phyloP scores from a whole-genome alignment of 2,113 vertebrate genomes.

The Dascyllus trimaculatus region DNA sequence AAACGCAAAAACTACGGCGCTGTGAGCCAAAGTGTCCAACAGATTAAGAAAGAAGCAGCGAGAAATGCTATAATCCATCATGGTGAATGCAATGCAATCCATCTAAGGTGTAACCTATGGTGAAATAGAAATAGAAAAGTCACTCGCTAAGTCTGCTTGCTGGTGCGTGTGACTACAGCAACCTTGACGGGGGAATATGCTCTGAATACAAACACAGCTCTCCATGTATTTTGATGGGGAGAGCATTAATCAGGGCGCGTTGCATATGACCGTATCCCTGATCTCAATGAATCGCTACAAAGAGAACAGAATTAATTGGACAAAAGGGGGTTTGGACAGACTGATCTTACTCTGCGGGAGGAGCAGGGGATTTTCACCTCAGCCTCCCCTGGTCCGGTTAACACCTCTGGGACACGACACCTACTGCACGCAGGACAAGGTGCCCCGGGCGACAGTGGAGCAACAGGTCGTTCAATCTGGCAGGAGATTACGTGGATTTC shows the following conservation, averaged over 20 bases:
- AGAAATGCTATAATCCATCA: slow-evolving; percentile 18
- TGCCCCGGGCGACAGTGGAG: background rate
- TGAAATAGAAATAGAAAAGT: slow-evolving; percentile 17
- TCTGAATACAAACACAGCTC: slow-evolving; percentile 17
- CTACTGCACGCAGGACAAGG: slow-evolving; percentile 4
- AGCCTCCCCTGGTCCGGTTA: slow-evolving; percentile 2
- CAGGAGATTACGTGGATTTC: slow-evolving; percentile 21
- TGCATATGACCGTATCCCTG: too few relatives aligned
- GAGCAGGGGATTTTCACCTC: slow-evolving; percentile 23
- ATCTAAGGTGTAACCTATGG: slow-evolving; percentile 15
- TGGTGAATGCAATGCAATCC: slow-evolving; percentile 15
- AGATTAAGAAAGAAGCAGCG: background rate
- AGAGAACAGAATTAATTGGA: background rate
- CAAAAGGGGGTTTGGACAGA: background rate
- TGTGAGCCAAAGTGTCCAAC: slow-evolving; percentile 16
- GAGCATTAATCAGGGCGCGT: too few relatives aligned
- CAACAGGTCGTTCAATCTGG: slow-evolving; percentile 12
- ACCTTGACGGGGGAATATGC: slow-evolving; percentile 19
- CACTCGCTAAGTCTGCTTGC: slow-evolving; percentile 34
- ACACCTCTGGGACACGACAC: slow-evolving; percentile 15
- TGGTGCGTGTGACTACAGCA: slow-evolving; percentile 24
- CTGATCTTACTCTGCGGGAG: background rate
- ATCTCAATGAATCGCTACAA: too few relatives aligned
- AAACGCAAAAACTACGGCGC: background rate
- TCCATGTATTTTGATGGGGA: too few relatives aligned